Evolutionary conservation across 2,797 vertebrate species (phyloP).

Genomic region (Podargus strigoides): DNA sequence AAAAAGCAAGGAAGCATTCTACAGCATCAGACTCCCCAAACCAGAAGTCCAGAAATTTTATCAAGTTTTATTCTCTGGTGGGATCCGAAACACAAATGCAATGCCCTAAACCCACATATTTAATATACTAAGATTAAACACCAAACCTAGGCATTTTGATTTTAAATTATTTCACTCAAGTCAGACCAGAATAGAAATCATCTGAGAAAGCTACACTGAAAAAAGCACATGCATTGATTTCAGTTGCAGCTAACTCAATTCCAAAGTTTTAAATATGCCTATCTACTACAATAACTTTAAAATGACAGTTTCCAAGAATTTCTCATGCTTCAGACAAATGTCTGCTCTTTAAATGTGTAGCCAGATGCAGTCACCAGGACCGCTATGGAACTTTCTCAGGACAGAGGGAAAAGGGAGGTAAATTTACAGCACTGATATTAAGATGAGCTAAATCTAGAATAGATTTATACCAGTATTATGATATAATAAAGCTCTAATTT

Average conservation of each 20-base stretch:
- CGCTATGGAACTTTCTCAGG: background rate
- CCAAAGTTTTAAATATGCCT: background rate
- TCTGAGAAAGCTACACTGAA: background rate
- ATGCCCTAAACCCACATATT: background rate
- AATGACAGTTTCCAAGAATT: background rate
- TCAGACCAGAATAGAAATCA: slow-evolving; percentile 28
- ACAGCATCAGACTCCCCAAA: background rate
- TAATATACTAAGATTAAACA: background rate
- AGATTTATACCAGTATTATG: background rate
- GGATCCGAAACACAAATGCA: slow-evolving; percentile 21
- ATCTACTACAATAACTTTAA: slow-evolving; percentile 30
- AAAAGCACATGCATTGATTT: slow-evolving; percentile 10
- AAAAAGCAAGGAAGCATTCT: background rate
- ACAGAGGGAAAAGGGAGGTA: background rate
- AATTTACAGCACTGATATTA: background rate
- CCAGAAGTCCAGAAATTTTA: background rate
- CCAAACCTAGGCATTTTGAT: background rate
- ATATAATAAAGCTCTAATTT: background rate
- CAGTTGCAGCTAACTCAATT: slow-evolving; percentile 9
- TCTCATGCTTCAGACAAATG: slow-evolving; percentile 27
- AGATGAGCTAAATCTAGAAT: background rate
- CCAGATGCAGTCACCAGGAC: background rate
- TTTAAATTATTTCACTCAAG: slow-evolving; percentile 33
- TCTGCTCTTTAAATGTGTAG: background rate
- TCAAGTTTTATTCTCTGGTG: background rate